Percentiles rank a stretch among this genome's conserved stretches.
Conservation (phyloP, 2,797 vertebrate genomes). For the Philypnodon macrostomus region DNA sequence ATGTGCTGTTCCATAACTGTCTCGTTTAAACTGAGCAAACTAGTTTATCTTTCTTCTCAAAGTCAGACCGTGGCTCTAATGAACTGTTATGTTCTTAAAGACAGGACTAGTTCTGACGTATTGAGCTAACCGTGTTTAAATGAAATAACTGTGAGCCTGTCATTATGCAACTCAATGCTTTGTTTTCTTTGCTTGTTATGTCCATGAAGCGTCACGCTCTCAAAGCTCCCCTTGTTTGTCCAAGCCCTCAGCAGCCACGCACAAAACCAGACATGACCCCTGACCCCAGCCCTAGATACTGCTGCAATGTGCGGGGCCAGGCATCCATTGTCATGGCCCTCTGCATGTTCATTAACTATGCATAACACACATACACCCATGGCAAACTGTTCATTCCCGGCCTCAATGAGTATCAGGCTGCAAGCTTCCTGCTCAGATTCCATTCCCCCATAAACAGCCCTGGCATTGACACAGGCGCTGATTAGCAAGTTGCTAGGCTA, state of each 20-base stretch:
- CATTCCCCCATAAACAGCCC: constrained; percentile 72
- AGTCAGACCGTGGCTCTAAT: too few species aligned
- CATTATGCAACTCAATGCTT: constrained; percentile 46
- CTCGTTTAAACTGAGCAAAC: too few species aligned
- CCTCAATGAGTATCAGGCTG: constrained; percentile 55
- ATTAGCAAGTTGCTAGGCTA: constrained; percentile 66
- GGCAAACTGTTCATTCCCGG: constrained; percentile 29
- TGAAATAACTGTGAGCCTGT: constrained; percentile 7
- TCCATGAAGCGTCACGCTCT: constrained; percentile 49
- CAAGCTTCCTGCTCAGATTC: constrained; percentile 51
- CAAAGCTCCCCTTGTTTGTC: constrained; percentile 71
- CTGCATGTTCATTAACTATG: constrained; percentile 64
- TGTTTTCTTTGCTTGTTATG: constrained; percentile 48
- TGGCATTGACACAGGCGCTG: constrained; percentile 65
- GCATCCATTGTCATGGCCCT: constrained; percentile 53
- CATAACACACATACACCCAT: constrained; percentile 32
- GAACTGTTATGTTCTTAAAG: too few species aligned
- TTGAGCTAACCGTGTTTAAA: too few species aligned
- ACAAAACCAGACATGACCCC: constrained; percentile 71
- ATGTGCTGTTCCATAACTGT: too few species aligned
- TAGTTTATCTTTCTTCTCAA: too few species aligned
- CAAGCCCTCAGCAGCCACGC: constrained; percentile 48
- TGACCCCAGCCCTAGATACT: constrained; percentile 59
- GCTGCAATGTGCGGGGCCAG: constrained; percentile 58
- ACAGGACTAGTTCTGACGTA: too few species aligned